Conservation (phyloP, 2,888 invertebrate genomes). For the Nomada fucata region DNA sequence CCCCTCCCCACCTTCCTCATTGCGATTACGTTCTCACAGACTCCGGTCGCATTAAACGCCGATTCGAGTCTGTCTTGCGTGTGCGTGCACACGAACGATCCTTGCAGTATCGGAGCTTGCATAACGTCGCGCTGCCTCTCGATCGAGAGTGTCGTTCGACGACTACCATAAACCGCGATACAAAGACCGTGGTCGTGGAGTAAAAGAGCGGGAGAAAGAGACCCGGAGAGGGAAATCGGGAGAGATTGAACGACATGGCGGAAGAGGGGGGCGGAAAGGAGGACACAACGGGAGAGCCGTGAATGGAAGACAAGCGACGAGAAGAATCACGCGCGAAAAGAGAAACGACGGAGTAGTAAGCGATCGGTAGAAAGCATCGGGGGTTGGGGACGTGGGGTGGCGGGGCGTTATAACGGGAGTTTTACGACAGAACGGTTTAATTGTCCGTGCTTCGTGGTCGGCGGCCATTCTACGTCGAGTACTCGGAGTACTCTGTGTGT, state of each 20-base stretch:
- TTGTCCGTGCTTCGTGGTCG: slow-evolving; percentile 73
- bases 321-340: slow-evolving; percentile 67
- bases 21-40: slow-evolving; percentile 62
- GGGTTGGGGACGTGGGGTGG: neutral
- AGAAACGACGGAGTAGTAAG: slow-evolving; percentile 60
- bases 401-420: slow-evolving; percentile 70
- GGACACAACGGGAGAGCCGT: slow-evolving; percentile 40
- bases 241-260: neutral
- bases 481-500: slow-evolving; percentile 58
- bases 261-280: neutral
- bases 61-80: slow-evolving; percentile 40
- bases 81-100: slow-evolving; percentile 37
- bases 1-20: too few relatives aligned
- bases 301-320: slow-evolving; percentile 67
- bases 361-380: slow-evolving; percentile 21
- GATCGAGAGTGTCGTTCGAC: slow-evolving; percentile 39
- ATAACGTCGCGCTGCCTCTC: slow-evolving; percentile 2
- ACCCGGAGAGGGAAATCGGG: neutral
- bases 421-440: slow-evolving; percentile 74
- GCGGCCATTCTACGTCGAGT: slow-evolving; percentile 68
- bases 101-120: slow-evolving; percentile 15
- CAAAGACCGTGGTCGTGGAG: neutral
- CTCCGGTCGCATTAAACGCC: slow-evolving; percentile 17
- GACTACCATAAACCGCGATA: slow-evolving; percentile 13
- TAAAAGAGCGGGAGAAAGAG: slow-evolving; percentile 4